Conservation (phyloP, 1,140 invertebrate genomes). For the Zaprionus taronus region DNA sequence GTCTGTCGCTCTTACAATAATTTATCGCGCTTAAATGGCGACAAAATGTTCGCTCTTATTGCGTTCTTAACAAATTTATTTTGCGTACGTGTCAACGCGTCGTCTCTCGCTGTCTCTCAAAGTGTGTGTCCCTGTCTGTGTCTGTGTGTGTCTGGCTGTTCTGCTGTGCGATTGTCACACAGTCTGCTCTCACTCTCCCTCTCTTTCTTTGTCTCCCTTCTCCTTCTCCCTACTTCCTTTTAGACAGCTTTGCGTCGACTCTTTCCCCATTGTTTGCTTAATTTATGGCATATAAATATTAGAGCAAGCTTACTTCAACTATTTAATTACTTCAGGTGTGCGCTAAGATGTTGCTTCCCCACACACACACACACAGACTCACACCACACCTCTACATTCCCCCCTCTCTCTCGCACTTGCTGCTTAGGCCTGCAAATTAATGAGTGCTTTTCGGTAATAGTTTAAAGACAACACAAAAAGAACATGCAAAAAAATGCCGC, state of each 20-base stretch:
- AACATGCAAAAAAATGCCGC: slow-evolving; percentile 1
- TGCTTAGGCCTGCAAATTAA: slow-evolving; percentile 19
- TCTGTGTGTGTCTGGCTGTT: slow-evolving; percentile 11
- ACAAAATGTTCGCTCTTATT: slow-evolving; percentile 80
- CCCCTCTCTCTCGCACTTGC: background rate
- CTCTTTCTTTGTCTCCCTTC: background rate
- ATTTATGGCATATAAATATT: slow-evolving; percentile 81
- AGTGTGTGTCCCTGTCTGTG: background rate
- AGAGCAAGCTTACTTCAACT: slow-evolving; percentile 77
- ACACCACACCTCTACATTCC: too few species aligned
- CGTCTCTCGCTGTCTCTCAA: slow-evolving; percentile 10
- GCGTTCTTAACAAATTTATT: slow-evolving; percentile 82
- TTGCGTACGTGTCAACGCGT: slow-evolving; percentile 79
- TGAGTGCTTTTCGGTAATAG: slow-evolving; percentile 27
- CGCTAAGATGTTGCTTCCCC: slow-evolving; percentile 33
- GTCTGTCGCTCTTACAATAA: slow-evolving; percentile 65
- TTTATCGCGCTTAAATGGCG: slow-evolving; percentile 80
- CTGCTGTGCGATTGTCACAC: background rate
- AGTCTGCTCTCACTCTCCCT: background rate
- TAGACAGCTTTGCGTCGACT: slow-evolving; percentile 15
- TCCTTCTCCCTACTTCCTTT: background rate
- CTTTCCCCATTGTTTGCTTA: slow-evolving; percentile 66
- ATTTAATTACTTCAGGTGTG: slow-evolving; percentile 79
- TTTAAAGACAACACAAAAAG: slow-evolving; percentile 21
- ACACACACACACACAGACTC: background rate